Evolutionary conservation across 2,888 invertebrate genomes (phyloP).

Genomic region (Choreutis nemorana): DNA sequence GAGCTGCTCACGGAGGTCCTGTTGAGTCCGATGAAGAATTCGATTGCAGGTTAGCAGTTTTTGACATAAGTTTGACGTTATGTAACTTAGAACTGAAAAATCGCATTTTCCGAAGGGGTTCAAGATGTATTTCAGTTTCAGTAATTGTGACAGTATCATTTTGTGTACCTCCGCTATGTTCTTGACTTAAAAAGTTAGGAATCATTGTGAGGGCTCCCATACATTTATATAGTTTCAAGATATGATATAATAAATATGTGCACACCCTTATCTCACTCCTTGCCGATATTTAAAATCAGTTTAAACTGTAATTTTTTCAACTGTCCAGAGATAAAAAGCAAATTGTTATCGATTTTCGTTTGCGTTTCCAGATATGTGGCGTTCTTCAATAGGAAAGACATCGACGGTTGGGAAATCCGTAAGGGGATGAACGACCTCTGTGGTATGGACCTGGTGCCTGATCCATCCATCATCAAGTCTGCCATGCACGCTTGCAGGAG

Average conservation of each 20-base stretch:
- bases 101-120: constrained; percentile 5
- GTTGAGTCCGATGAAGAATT: constrained; percentile 86
- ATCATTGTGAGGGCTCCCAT: neutral
- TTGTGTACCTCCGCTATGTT: neutral
- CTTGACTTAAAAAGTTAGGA: neutral
- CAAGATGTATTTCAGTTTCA: neutral
- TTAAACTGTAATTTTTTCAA: too few species aligned
- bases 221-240: neutral
- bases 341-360: too few species aligned
- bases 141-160: neutral
- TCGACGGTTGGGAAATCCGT: constrained; percentile 95
- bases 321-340: too few species aligned
- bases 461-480: constrained; percentile 87
- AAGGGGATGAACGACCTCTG: constrained; percentile 89
- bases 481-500: constrained; percentile 91
- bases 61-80: constrained; percentile 43
- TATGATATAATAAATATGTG: neutral
- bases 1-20: constrained; percentile 49
- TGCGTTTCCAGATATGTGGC: constrained; percentile 71
- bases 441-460: constrained; percentile 92
- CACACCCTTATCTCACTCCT: too few species aligned
- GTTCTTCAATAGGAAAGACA: constrained; percentile 85
- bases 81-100: constrained; percentile 49
- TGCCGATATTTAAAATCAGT: too few species aligned
- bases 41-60: constrained; percentile 69